Conservation (phyloP, 2,797 vertebrate genomes). For the Pyrocephalus nanus region DNA sequence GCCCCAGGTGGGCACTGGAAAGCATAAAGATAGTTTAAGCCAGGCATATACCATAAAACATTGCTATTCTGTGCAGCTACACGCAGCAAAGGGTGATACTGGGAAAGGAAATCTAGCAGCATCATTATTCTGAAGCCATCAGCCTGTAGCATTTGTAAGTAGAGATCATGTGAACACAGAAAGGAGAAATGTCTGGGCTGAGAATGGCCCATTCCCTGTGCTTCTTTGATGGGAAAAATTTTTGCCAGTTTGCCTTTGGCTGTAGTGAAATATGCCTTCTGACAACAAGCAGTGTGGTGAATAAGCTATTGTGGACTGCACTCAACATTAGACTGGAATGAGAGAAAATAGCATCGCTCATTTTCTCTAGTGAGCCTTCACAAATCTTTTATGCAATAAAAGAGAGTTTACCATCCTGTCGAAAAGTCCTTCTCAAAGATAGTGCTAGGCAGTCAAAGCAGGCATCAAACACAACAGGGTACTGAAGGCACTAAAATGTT, state of each 20-base stretch:
- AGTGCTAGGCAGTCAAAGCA: neutral
- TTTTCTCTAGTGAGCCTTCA: conserved; percentile 1
- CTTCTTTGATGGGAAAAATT: neutral
- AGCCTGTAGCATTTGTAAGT: neutral
- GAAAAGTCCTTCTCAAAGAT: conserved; percentile 5
- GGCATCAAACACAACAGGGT: neutral
- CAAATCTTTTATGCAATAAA: neutral
- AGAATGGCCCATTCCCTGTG: neutral
- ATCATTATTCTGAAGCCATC: neutral
- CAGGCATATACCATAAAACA: neutral
- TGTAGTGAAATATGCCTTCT: neutral
- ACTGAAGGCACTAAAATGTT: neutral
- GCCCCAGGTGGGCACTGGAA: neutral
- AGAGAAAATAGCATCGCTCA: neutral
- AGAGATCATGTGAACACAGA: neutral
- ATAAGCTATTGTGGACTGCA: neutral
- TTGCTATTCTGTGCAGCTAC: neutral
- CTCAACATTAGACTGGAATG: neutral
- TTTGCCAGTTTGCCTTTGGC: conserved; percentile 5
- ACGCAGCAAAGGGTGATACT: neutral
- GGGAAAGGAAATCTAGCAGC: neutral
- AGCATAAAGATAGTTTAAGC: neutral
- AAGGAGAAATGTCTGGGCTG: neutral
- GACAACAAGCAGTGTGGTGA: neutral
- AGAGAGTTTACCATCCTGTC: neutral